Percentiles rank a stretch among this genome's conserved stretches.
These are phyloP conservation scores for Dreissena rostriformis DNA, from an alignment of 1,140 invertebrate species.

Conservation along the genomic window DNA sequence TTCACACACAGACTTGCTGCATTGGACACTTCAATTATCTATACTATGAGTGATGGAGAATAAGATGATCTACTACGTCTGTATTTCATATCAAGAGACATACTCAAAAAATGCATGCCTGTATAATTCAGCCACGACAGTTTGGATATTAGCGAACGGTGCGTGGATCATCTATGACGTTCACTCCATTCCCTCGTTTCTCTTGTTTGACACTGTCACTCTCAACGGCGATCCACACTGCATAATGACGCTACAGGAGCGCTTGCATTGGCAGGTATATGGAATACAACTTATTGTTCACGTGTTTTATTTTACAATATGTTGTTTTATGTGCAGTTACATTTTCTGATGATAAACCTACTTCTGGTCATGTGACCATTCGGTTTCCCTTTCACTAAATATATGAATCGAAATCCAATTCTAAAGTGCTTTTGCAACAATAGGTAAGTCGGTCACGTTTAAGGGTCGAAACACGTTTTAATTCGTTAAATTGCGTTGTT, in stretches of 20 bases:
- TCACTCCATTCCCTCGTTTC: slow-evolving; percentile 56
- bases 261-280: slow-evolving; percentile 59
- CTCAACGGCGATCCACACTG: background rate
- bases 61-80: too few species aligned
- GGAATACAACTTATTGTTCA: background rate
- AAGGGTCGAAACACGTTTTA: too few species aligned
- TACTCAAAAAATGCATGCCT: too few species aligned
- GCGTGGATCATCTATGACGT: slow-evolving; percentile 58
- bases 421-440: too few species aligned
- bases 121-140: slow-evolving; percentile 18
- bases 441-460: too few species aligned
- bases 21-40: slow-evolving; percentile 15
- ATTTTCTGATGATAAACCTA: background rate
- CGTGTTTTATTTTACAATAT: background rate
- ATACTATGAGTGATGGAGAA: too few species aligned
- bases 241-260: slow-evolving; percentile 36
- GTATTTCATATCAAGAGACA: too few species aligned
- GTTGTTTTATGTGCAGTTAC: background rate
- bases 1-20: too few species aligned
- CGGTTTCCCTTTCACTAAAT: too few species aligned
- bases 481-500: too few species aligned
- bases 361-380: background rate
- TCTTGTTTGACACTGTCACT: slow-evolving; percentile 45
- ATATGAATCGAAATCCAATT: background rate
- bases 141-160: slow-evolving; percentile 35